Evolutionary conservation across 2,888 invertebrate species (phyloP), one percentile per base, ranked within the genome.

Genomic region (Melangyna quadrimaculata): DNA sequence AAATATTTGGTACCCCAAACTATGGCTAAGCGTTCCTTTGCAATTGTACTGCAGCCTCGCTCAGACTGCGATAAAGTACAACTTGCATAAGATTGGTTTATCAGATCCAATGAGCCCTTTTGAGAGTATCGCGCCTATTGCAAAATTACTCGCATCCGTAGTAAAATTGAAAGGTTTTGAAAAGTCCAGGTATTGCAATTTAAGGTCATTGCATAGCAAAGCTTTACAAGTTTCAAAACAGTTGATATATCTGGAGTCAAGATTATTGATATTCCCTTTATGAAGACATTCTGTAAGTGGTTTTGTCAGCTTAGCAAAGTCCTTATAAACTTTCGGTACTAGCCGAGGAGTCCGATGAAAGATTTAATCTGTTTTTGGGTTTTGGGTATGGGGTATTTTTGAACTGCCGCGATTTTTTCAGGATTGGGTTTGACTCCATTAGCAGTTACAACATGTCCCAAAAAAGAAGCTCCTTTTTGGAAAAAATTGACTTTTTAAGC

Each of bases 11-110:
- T n/a, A 40, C 27, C 27, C 27, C 27, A 27, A 27, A 3, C 27
- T 27, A 27, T 27, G 27, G 87, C 3, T 48, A 90, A 45, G 2
- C 90, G 63, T 84, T 91, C 90, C 53, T 90, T 90, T 73, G 91
- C 90, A 9, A 90, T 88, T 29, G 57, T 32, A 32, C 57, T 57
- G n/a, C 17, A 57, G 32, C 10, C 9, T 32, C 35, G 57, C 32
- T 89, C 88, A 0, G 87, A 61, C n/a, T 72, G 43, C 7, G 74
- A 86, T 72, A 86, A 65, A 1, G 87, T 89, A 82, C 90, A 67
- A 22, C 89, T 89, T 1, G 89, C 83, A 71, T 87, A 89, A 43
- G n/a, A 90, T 79, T 1, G 89, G 89, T 22, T 84, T 40, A 83
- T 88, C 86, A n/a, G n/a, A n/a, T n/a, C n/a, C n/a, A n/a, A n/a